A percentile compares a stretch with the other conserved stretches of the same genome.
phyloP scores from a whole-genome alignment of 2,888 invertebrate species.

The Dasypolia templi region DNA sequence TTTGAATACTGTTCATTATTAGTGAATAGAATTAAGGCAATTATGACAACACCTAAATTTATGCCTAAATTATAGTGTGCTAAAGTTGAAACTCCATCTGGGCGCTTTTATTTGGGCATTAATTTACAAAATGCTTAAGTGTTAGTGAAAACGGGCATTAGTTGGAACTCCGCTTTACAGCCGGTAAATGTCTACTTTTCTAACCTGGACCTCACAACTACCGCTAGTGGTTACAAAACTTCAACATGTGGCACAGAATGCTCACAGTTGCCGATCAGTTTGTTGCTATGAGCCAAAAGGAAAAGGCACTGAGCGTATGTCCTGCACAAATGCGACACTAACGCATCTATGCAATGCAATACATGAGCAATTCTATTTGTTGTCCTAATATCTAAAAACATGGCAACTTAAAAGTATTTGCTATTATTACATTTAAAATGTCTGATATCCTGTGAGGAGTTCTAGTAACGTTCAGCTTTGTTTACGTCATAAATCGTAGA shows the following conservation, averaged over 20 bases:
- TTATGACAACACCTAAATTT: neutral
- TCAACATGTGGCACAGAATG: neutral
- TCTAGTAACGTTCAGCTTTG: conserved; percentile 9
- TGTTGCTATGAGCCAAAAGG: neutral
- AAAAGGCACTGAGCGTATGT: neutral
- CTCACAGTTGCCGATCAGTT: neutral
- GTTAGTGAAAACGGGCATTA: neutral
- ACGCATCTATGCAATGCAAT: neutral
- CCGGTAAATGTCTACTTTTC: neutral
- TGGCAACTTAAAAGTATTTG: conserved; percentile 3
- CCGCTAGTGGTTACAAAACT: neutral
- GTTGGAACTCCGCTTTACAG: neutral
- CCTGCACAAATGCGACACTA: neutral
- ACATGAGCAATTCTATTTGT: neutral
- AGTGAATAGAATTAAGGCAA: neutral
- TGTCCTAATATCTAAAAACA: neutral
- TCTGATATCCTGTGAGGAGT: neutral
- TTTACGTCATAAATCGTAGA: neutral
- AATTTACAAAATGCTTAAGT: neutral
- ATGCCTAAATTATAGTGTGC: neutral
- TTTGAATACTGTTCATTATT: neutral
- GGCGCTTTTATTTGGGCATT: neutral
- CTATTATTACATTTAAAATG: neutral
- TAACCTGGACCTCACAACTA: neutral
- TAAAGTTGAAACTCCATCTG: neutral